A percentile compares a stretch with the other conserved stretches of the same genome.
phyloP scores from a whole-genome alignment of 2,113 vertebrate genomes.

The Brachirus orientalis region DNA sequence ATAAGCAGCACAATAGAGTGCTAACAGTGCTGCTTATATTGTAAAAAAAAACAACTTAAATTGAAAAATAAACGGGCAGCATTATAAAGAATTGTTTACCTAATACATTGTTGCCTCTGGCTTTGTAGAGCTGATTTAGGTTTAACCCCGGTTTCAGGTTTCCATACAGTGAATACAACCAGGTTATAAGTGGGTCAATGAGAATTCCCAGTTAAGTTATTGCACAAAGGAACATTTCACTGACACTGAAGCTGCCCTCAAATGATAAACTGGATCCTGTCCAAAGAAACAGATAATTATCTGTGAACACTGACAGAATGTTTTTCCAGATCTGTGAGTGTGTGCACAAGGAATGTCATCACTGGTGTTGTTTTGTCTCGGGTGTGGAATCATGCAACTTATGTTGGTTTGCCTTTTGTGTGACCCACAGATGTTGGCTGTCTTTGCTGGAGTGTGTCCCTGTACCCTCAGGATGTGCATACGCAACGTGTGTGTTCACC shows the following conservation, averaged over 20 bases:
- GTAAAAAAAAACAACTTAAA: too few relatives aligned
- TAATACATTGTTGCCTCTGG: too few relatives aligned
- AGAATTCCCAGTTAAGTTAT: constrained; percentile 15
- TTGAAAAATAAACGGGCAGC: too few relatives aligned
- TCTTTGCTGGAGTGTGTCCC: constrained; percentile 17
- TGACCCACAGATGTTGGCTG: constrained; percentile 45
- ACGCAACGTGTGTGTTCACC: constrained; percentile 20
- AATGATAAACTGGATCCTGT: constrained; percentile 26
- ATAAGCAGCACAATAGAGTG: too few relatives aligned
- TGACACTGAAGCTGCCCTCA: constrained; percentile 6
- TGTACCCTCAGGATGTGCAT: constrained; percentile 9
- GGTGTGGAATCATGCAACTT: constrained; percentile 34
- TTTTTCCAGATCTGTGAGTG: constrained; percentile 13
- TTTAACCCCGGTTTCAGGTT: neutral
- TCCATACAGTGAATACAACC: neutral
- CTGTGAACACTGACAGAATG: constrained; percentile 15
- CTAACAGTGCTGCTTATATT: too few relatives aligned
- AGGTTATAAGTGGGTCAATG: constrained; percentile 6
- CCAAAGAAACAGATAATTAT: constrained; percentile 30
- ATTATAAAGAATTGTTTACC: too few relatives aligned
- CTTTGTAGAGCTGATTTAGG: neutral
- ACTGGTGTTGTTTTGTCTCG: constrained; percentile 53
- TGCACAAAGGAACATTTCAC: constrained; percentile 12
- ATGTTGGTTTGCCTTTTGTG: constrained; percentile 50
- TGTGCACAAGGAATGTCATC: constrained; percentile 1